A percentile compares a stretch with the other conserved stretches of the same genome.
These are phyloP conservation scores for Oikopleura dioica DNA, from an alignment of 23 tunicate species.

Conservation along the genomic window DNA sequence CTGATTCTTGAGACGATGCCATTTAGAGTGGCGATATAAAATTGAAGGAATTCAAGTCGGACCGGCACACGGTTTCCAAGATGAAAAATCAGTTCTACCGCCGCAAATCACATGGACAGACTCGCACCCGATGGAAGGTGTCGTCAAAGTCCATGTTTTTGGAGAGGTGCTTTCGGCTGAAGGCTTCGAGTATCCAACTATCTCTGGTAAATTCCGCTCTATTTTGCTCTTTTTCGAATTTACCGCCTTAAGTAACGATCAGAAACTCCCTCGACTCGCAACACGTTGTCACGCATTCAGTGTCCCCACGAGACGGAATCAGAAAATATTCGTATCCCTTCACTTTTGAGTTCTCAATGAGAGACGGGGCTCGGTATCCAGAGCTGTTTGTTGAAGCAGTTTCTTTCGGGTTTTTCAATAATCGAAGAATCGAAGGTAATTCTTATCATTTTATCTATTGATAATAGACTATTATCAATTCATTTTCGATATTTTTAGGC, in stretches of 20 bases:
- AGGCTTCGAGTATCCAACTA: conserved; percentile 3
- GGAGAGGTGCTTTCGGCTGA: background rate
- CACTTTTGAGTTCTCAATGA: background rate
- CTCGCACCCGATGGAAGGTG: background rate
- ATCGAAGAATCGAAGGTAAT: conserved; percentile 8
- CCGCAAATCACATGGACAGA: background rate
- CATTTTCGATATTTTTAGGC: too few species aligned
- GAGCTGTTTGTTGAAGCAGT: conserved; percentile 7
- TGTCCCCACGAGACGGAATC: background rate
- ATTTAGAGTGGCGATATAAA: background rate
- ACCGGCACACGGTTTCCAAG: background rate
- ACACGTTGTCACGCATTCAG: background rate
- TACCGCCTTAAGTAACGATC: too few species aligned
- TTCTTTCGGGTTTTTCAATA: conserved; percentile 2
- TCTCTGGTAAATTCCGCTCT: too few species aligned
- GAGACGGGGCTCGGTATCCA: background rate
- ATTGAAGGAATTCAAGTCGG: conserved; percentile 8
- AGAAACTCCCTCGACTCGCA: background rate
- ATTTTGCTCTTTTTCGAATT: too few species aligned
- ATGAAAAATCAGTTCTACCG: background rate
- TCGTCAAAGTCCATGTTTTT: background rate
- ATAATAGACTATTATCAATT: too few species aligned
- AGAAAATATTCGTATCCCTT: conserved; percentile 8
- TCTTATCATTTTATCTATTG: too few species aligned
- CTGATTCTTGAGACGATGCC: too few species aligned